Percentiles rank a stretch among this genome's conserved stretches.
Evolutionary conservation across 2,888 invertebrate species (phyloP).

Genomic region (Yponomeuta evonymella): DNA sequence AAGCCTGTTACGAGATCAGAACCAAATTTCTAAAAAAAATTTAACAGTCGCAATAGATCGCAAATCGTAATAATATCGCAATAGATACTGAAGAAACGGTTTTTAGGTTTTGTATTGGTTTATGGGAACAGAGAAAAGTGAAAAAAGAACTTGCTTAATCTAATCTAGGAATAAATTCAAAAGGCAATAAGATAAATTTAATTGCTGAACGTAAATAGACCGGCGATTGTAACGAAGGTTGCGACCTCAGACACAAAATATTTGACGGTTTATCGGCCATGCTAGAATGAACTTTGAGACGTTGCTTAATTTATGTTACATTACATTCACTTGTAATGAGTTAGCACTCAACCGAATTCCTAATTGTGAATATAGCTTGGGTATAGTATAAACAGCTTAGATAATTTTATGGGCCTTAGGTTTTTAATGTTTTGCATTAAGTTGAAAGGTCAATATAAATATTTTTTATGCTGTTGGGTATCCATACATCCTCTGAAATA

Average conservation of each 20-base stretch:
- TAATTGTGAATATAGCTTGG: too few species aligned
- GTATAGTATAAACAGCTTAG: too few species aligned
- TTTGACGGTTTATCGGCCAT: conserved; percentile 36
- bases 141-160: not conserved
- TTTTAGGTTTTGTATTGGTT: not conserved
- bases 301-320: not conserved
- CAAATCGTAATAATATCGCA: too few species aligned
- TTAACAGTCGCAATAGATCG: too few species aligned
- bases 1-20: too few species aligned
- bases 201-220: not conserved
- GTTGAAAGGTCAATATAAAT: too few species aligned
- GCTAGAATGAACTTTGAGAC: conserved; percentile 21
- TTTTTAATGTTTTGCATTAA: too few species aligned
- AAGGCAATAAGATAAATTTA: not conserved
- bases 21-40: too few species aligned
- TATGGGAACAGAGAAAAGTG: not conserved
- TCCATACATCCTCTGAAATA: not conserved
- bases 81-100: too few species aligned
- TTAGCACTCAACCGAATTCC: not conserved
- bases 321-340: not conserved
- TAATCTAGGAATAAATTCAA: not conserved
- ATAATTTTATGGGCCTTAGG: too few species aligned
- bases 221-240: conserved; percentile 23
- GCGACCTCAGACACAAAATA: conserved; percentile 35
- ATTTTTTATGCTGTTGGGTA: not conserved